A percentile compares a stretch with the other conserved stretches of the same genome.
These are phyloP conservation scores for Eubasilissa regina DNA, from an alignment of 1,140 invertebrate species.

Conservation along the genomic window DNA sequence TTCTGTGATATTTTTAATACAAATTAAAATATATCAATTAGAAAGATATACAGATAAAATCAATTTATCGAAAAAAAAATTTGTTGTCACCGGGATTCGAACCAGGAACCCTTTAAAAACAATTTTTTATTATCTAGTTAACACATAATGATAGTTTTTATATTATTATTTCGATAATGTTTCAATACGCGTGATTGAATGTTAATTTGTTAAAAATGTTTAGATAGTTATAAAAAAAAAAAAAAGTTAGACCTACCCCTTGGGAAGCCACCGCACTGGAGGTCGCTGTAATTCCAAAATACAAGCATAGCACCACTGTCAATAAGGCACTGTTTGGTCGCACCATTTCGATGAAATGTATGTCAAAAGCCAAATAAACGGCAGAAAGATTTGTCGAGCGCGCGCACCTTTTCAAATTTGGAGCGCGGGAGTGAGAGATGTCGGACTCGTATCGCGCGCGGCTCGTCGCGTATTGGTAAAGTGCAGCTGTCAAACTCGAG, in stretches of 20 bases:
- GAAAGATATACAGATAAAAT: too few species aligned
- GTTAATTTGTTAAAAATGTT: too few species aligned
- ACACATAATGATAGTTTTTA: too few species aligned
- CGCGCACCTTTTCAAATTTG: conserved; percentile 1
- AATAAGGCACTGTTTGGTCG: conserved; percentile 44
- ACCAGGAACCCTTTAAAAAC: too few species aligned
- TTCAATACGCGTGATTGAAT: too few species aligned
- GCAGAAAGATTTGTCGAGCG: not conserved
- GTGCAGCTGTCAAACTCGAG: conserved; percentile 30
- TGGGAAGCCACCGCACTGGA: conserved; percentile 54
- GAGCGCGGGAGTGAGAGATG: conserved; percentile 2
- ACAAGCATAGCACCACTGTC: conserved; percentile 53
- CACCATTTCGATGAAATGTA: conserved; percentile 39
- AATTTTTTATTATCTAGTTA: too few species aligned
- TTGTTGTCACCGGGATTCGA: too few species aligned
- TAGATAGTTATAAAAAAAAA: too few species aligned
- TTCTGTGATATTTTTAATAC: too few species aligned
- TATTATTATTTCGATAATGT: too few species aligned
- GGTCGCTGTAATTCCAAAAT: conserved; percentile 46
- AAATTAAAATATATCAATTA: too few species aligned
- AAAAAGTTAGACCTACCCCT: conserved; percentile 45
- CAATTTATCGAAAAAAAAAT: too few species aligned
- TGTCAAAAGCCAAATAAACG: not conserved
- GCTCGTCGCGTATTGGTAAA: conserved; percentile 12
- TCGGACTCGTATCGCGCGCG: not conserved